phyloP scores from a whole-genome alignment of 2,797 vertebrate genomes.

The Spea hammondii region DNA sequence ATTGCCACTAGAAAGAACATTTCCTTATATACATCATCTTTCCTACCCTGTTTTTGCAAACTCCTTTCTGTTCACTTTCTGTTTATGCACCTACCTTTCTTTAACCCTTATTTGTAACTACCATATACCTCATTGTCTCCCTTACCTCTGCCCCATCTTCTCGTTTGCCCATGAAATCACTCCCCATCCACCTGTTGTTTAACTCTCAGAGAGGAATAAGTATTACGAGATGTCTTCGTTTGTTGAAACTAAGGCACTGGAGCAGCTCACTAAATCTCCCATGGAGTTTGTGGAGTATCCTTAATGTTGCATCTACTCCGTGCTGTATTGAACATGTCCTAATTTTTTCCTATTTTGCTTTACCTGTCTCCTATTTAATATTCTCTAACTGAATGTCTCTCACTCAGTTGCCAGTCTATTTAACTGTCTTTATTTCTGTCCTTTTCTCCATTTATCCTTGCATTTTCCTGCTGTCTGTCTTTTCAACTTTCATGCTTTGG shows the following conservation, averaged over 20 bases:
- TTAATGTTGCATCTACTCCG: slow-evolving; percentile 21
- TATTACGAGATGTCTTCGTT: slow-evolving; percentile 91
- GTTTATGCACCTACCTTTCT: neutral
- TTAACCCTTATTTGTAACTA: neutral
- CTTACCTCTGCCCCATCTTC: neutral
- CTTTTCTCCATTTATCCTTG: too few relatives aligned
- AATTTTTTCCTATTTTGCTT: neutral
- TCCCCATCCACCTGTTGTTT: neutral
- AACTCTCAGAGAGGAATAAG: slow-evolving; percentile 76
- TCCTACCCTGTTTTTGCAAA: neutral
- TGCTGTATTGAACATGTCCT: neutral
- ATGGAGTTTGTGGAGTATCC: slow-evolving; percentile 91
- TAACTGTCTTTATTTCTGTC: neutral
- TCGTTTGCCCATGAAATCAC: neutral
- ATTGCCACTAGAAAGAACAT: neutral
- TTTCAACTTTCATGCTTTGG: neutral
- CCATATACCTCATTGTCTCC: neutral
- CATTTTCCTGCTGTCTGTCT: neutral
- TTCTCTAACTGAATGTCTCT: neutral
- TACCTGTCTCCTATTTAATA: neutral
- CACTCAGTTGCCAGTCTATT: neutral
- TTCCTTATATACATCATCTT: neutral
- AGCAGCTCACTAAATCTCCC: slow-evolving; percentile 81
- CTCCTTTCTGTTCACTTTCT: neutral
- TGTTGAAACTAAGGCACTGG: slow-evolving; percentile 90